phyloP scores from a whole-genome alignment of 2,113 vertebrate species.

The Nerophis ophidion region DNA sequence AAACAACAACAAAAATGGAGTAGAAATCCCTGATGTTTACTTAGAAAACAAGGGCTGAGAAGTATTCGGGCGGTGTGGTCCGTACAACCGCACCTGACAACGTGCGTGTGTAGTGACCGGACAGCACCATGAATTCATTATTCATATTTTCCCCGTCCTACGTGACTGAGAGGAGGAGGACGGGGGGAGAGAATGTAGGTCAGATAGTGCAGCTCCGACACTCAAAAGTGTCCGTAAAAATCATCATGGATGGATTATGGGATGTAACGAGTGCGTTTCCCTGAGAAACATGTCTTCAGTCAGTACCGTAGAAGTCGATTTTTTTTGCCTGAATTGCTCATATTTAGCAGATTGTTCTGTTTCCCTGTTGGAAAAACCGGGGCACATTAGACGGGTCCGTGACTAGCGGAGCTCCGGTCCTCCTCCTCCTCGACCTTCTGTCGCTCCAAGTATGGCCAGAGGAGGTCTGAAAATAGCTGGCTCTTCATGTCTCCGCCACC shows the following conservation, averaged over 20 bases:
- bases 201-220: conserved; percentile 47
- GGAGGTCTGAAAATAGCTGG: conserved; percentile 34
- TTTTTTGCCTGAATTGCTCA: conserved; percentile 30
- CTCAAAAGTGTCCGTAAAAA: conserved; percentile 2
- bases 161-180: conserved; percentile 20
- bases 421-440: background rate
- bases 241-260: conserved; percentile 35
- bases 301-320: conserved; percentile 45
- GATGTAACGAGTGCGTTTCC: conserved; percentile 65
- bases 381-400: conserved; percentile 5
- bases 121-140: conserved; percentile 59
- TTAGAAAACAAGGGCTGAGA: conserved; percentile 43
- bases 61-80: conserved; percentile 56
- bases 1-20: conserved; percentile 33
- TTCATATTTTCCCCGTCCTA: conserved; percentile 38
- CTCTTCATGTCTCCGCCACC: conserved; percentile 28
- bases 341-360: conserved; percentile 19
- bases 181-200: conserved; percentile 51
- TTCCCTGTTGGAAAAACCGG: background rate
- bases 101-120: conserved; percentile 25
- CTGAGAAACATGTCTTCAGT: conserved; percentile 59
- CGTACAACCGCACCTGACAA: conserved; percentile 56
- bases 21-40: conserved; percentile 66
- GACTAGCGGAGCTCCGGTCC: conserved; percentile 31
- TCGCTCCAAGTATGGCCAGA: background rate